Base-by-base conservation (phyloP, 1,140 invertebrate genomes). In the Vanessa tameamea region DNA sequence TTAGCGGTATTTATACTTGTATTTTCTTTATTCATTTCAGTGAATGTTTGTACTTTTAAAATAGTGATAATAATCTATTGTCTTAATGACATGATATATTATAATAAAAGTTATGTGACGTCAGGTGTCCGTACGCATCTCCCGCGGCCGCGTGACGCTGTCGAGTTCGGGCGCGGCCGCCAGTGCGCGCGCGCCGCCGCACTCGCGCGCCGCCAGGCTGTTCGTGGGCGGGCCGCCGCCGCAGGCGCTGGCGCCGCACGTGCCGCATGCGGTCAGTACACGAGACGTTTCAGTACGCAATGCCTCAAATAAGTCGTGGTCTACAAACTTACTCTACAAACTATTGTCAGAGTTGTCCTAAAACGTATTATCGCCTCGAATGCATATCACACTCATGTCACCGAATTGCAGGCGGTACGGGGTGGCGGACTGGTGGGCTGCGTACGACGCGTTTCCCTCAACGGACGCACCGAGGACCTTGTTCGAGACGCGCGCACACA, bases 381-480 rank as follows among this genome's bases (percentile, higher is more conserved):
- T 43, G 37, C 0, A 31, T 31, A 2, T 31, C 26, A 31, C 26
- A 2, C 2, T 31, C 4, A 31, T 31, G 26, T 31, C 3, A 31
- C 2, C 51, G 13, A 8, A 53, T 76, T 82, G 12, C 80, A 94
- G 93, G 93, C 95, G n/a, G 88, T 94, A 50, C 66, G 95, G 95
- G 72, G 81, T 95, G 95, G 97, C 81, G 95, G 96, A 11, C 95
- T 98, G 66, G 96, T 96, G 78, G 98, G 98, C 0, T 99, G 98
- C 85, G 94, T 98, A 7, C 93, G 96, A 71, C 94, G 96, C 47
- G 93, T 98, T 55, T 92, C 93, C 61, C 94, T 99, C 1, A 97
- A 98, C 89, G 95, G 95, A 8, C 94, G 95, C 67, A 92, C 94
- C 23, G 95, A 96, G 83, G 97, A 97, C 89, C 94, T 98, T 82